Evolutionary conservation across 2,113 vertebrate species (phyloP), one percentile per base, ranked within the genome.

Genomic region (Ictalurus furcatus): DNA sequence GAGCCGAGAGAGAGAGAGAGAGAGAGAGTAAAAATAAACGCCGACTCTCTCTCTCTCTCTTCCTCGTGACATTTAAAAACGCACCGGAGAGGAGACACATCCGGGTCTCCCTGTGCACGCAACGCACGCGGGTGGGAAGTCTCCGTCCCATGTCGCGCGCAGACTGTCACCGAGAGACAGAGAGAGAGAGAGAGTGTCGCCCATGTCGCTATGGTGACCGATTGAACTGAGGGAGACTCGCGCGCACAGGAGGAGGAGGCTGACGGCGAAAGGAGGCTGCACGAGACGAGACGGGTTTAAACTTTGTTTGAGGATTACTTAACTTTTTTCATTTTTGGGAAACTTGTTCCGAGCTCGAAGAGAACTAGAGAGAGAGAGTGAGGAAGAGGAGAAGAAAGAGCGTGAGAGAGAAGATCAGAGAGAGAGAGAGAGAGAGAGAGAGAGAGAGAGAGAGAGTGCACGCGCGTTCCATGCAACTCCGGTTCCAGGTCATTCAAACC

Each of bases 141-240:
- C 94, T 96, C 93, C 94, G 95, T 94, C 94, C 95, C 95, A 94
- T 95, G 96, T 96, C 94, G 93, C 95, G 95, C 96, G 94, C 63
- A 94, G 95, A 93, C 95, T 96, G 96, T 96, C 96, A 96, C 94
- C 30, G 94, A 93, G 90, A 94, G 95, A 95, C 94, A 95, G 95
- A 94, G 94, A 69, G 40, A 93, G 90, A 94, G 95, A 95, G 94
- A 95, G 95, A 94, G 94, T 95, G 96, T 95, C 95, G 93, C 94
- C 92, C 87, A 91, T 94, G 97, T 97, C 95, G 96, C 97, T 96
- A 98, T 97, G 97, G 96, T 96, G 96, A 97, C 97, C 94, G 91
- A 94, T 94, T 96, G 93, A 95, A 96, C 95, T 96, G 96, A 97
- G 97, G 96, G 95, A 94, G 89, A 94, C 94, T 84, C 21, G 81